A percentile compares a stretch with the other conserved stretches of the same genome.
phyloP scores from a whole-genome alignment of 2,888 invertebrate genomes.

The Conchocele bisecta region DNA sequence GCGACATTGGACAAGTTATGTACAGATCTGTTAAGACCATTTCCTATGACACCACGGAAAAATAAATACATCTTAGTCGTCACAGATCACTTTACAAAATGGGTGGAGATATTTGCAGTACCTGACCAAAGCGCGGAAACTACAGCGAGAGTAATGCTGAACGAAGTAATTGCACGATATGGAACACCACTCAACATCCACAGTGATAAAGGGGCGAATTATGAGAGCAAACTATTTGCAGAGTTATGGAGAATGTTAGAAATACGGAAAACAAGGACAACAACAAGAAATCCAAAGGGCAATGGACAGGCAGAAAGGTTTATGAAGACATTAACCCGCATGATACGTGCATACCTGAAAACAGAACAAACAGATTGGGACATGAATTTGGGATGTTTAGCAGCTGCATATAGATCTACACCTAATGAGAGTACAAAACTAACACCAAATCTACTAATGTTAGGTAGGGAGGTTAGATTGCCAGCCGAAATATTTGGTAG shows the following conservation, averaged over 20 bases:
- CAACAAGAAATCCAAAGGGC: neutral
- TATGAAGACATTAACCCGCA: neutral
- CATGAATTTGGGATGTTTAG: neutral
- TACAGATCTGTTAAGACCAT: constrained; percentile 8
- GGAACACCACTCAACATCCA: neutral
- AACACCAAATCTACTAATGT: neutral
- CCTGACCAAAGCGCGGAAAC: constrained; percentile 20
- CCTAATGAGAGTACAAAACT: constrained; percentile 2
- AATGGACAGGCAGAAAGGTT: neutral
- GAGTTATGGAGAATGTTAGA: constrained; percentile 7
- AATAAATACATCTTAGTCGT: constrained; percentile 14
- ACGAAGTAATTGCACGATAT: constrained; percentile 15
- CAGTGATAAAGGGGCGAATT: neutral
- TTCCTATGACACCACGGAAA: constrained; percentile 4
- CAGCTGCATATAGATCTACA: neutral
- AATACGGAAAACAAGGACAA: neutral
- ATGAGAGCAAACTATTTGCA: neutral
- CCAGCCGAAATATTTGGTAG: constrained; percentile 6
- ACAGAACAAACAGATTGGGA: constrained; percentile 1
- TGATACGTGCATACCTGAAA: neutral
- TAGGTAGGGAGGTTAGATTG: neutral
- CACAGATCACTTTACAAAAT: constrained; percentile 29
- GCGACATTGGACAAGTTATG: neutral
- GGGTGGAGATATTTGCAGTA: neutral
- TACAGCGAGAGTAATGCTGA: neutral